Base-by-base conservation (phyloP, 2,888 invertebrate species). In the Ganaspis brasiliensis region DNA sequence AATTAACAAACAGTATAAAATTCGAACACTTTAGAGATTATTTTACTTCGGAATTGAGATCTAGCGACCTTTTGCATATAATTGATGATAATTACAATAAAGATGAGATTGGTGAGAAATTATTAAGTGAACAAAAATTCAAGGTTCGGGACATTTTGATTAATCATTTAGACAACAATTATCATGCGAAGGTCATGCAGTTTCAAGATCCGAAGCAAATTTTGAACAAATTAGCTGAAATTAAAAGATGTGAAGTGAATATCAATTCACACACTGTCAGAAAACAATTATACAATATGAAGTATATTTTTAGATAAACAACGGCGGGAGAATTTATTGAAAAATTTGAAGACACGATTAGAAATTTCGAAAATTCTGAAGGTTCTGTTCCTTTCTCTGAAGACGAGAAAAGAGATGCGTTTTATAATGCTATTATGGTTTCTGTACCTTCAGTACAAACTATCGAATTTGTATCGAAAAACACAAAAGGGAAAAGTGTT, bases 91-190 rank as follows among this genome's bases (percentile, higher is more conserved):
- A 31, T 2, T 4, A 31, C 6, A 6, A 31, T 31, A 31, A 31
- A 4, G 31, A 6, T 4, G 16, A n/a, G 2, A 26, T 35, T 31
- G 70, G 70, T 19, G 61, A 73, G 12, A 73, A 70, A 57, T 49
- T 72, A 10, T 21, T 72, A 45, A 49, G 14, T 52, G 52, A 73
- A 14, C 57, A 73, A 40, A 73, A 73, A 59, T 56, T 57, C 35
- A 77, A 57, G 55, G 79, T 79, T 52, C 57, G 77, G 8, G 79
- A 79, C 52, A 79, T 79, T 73, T 52, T 77, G 12, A 79, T 79
- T 52, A 77, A 77, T 49, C 77, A 72, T 21, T 31, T 77, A 21
- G 74, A 76, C 2, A 49, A 61, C 26, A 61, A 75, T 24, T 79
- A 77, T 35, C 71, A 77, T 14, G 70, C 70, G 12, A 73, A 75